Evolutionary conservation across 2,888 invertebrate genomes (phyloP), one percentile per base, ranked within the genome.

Genomic region (Agrochola lychnidis): DNA sequence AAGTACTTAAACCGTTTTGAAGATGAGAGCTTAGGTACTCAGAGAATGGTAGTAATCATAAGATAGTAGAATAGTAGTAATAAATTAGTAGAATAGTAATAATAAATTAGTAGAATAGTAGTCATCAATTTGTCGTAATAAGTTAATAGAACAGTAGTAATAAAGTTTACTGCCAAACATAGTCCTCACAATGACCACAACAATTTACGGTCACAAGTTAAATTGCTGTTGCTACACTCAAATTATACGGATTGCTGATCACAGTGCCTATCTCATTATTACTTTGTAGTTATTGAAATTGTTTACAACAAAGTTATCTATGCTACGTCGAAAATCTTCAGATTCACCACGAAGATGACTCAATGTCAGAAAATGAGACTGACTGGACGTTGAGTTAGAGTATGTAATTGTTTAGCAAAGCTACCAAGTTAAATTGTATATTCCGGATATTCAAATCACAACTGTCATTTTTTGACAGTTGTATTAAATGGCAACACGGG

Each of bases 241-340:
- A 53, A 22, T 16, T 19, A 79, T 9, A 59, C 30, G 19, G 30
- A 79, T 69, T n/a, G 42, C n/a, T 45, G 80, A 71, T 53, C 59
- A 53, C 12, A n/a, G 12, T 10, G 6, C n/a, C 2, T 19, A 7
- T 30, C 25, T 19, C 22, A 53, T 70, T 36, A 73, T 70, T 62
- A 30, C 30, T 81, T 81, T 48, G 25, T 16, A 57, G 9, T 64
- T 81, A 78, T 57, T 81, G 57, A 42, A 78, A 78, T 78, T 64
- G 75, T 78, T 78, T 42, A 72, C 4, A 16, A 1, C 14, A 10
- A 56, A 80, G n/a, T 51, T 81, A 1, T 40, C 45, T 16, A 22
- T 25, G 16, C 22, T 30, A 30, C 16, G 22, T 61, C 14, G 16
- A 45, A 51, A 74, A 19, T 30, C 14, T n/a, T 61, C 42, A 40